Conservation (phyloP, 2,888 invertebrate species). For the Eristalis intricaria region DNA sequence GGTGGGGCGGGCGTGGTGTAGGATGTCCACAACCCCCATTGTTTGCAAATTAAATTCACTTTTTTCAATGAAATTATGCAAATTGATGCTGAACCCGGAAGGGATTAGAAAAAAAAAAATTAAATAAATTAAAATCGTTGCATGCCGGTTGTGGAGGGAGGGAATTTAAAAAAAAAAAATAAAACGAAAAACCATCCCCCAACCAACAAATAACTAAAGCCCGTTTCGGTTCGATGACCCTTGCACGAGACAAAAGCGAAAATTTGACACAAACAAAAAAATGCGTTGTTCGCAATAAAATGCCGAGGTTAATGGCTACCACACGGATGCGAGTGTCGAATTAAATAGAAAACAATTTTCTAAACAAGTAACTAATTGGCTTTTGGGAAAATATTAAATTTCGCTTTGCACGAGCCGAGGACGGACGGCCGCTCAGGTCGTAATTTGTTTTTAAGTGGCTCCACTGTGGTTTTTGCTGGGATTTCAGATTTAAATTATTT, state of each 20-base stretch:
- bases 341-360: background rate
- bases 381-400: background rate
- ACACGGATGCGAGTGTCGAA: background rate
- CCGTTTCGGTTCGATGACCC: background rate
- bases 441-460: conserved; percentile 1
- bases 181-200: too few species aligned
- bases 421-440: background rate
- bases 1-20: too few species aligned
- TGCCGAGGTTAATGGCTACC: background rate
- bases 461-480: background rate
- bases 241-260: background rate
- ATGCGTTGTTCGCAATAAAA: background rate
- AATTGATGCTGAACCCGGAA: background rate
- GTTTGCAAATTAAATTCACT: background rate
- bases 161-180: background rate
- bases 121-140: background rate
- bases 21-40: background rate
- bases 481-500: background rate
- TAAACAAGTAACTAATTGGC: background rate
- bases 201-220: too few species aligned
- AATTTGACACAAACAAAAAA: background rate
- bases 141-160: background rate
- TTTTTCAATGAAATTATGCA: background rate
- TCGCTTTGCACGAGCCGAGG: background rate
- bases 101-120: background rate